Conservation (phyloP, 2,113 vertebrate genomes). For the Sminthopsis crassicaudata region DNA sequence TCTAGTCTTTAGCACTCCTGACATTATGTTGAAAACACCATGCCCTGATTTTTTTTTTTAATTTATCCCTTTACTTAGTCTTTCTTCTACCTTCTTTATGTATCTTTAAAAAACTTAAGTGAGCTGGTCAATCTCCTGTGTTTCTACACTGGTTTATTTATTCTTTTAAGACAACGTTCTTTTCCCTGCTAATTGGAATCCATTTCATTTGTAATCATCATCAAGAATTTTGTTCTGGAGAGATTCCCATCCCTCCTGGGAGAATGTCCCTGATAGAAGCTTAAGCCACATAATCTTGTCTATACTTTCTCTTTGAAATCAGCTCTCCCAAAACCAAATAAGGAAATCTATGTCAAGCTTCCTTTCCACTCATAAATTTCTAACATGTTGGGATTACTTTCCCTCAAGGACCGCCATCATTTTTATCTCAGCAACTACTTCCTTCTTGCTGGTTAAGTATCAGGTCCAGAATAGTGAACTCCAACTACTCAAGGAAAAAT, state of each 20-base stretch:
- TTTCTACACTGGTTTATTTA: not conserved
- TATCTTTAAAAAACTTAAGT: not conserved
- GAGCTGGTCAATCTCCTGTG: not conserved
- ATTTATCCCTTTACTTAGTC: not conserved
- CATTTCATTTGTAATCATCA: not conserved
- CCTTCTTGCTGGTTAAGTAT: not conserved
- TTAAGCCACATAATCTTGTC: not conserved
- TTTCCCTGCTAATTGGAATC: not conserved
- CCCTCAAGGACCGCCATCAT: not conserved
- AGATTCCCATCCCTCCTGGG: not conserved
- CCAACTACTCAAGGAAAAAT: not conserved
- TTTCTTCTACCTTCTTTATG: not conserved
- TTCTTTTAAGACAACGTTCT: not conserved
- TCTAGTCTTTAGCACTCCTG: not conserved
- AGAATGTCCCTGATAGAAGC: not conserved
- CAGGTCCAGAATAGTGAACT: not conserved
- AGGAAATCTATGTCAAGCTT: not conserved
- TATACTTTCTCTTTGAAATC: not conserved
- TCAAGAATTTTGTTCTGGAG: not conserved
- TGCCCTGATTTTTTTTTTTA: not conserved
- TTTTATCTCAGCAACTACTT: not conserved
- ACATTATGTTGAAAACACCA: not conserved
- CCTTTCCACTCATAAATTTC: not conserved
- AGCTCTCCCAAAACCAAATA: not conserved
- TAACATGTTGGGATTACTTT: not conserved